phyloP scores from a whole-genome alignment of 2,888 invertebrate genomes.

The Pachymerium ferrugineum region DNA sequence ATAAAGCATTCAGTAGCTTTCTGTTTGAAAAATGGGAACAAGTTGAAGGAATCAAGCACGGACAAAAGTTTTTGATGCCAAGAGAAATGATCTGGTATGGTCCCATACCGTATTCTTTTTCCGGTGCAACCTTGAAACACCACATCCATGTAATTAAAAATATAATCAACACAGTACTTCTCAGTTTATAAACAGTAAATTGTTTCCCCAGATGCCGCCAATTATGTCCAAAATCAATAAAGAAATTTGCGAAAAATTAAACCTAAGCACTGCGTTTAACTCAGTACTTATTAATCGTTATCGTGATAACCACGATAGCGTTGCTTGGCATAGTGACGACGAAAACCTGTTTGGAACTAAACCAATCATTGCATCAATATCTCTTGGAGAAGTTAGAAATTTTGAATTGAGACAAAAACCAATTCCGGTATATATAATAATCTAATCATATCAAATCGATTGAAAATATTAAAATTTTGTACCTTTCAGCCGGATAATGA shows the following conservation, averaged over 20 bases:
- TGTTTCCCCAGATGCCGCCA: conserved; percentile 44
- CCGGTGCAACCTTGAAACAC: conserved; percentile 41
- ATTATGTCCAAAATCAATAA: conserved; percentile 42
- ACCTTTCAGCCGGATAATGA: neutral
- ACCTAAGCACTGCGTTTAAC: conserved; percentile 44
- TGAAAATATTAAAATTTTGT: conserved; percentile 1
- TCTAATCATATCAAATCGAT: neutral
- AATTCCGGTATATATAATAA: conserved; percentile 39
- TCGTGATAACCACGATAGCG: conserved; percentile 49
- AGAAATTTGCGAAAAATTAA: conserved; percentile 20
- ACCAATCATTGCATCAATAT: conserved; percentile 47
- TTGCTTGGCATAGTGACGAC: conserved; percentile 51
- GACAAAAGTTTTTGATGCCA: conserved; percentile 40
- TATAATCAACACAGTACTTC: neutral
- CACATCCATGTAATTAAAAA: neutral
- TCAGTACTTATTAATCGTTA: conserved; percentile 51
- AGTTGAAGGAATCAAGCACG: neutral
- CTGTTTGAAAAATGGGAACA: conserved; percentile 23
- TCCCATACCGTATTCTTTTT: conserved; percentile 49
- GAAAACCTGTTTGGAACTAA: conserved; percentile 46
- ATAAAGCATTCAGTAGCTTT: conserved; percentile 5
- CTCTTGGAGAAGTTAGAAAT: conserved; percentile 47
- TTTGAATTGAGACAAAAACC: conserved; percentile 49
- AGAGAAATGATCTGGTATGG: conserved; percentile 52
- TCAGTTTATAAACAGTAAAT: neutral